phyloP scores from a whole-genome alignment of 2,797 vertebrate genomes.

The Eremophila alpestris region DNA sequence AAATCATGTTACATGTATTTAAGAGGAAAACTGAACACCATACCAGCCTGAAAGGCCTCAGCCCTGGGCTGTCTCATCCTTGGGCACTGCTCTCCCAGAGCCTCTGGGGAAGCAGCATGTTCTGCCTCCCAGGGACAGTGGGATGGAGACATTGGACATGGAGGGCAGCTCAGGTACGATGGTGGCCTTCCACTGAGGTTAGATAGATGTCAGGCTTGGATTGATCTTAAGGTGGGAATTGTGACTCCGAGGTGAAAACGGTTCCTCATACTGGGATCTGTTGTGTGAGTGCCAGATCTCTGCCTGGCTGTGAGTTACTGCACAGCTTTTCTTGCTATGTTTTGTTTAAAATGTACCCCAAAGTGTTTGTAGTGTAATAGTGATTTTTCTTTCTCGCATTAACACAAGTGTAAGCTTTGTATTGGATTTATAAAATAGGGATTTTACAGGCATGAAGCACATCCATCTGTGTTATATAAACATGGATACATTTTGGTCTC shows the following conservation, averaged over 20 bases:
- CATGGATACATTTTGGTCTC: background rate
- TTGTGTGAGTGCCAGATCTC: accelerated
- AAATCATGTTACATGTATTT: background rate
- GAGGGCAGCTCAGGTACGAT: background rate
- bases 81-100: accelerated
- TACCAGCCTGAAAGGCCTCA: background rate
- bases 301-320: background rate
- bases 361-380: background rate
- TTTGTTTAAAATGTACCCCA: background rate
- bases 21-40: background rate
- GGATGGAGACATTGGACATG: background rate
- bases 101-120: background rate
- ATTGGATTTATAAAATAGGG: background rate
- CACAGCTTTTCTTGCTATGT: background rate
- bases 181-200: background rate
- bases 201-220: too few relatives aligned
- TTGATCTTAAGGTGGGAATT: background rate
- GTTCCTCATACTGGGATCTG: background rate
- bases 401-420: background rate
- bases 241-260: background rate
- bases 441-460: background rate
- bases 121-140: background rate
- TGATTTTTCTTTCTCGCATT: background rate
- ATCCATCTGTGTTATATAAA: background rate
- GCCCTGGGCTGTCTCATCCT: background rate